These are phyloP conservation scores for Chionis minor DNA, from an alignment of 2,113 vertebrate species.

Conservation along the genomic window DNA sequence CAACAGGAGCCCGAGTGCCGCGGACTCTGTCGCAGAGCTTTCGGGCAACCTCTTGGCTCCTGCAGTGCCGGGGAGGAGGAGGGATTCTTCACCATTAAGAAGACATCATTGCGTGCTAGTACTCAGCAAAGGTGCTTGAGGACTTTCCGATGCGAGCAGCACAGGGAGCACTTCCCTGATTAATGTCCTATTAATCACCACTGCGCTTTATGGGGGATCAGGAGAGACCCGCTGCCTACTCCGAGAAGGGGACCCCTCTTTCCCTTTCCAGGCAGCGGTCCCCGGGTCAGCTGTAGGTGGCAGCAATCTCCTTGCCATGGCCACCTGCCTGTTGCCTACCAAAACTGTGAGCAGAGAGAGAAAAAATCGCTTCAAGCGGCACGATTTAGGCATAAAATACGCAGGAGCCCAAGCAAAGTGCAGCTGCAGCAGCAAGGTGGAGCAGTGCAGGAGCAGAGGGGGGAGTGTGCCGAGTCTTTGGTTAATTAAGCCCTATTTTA, in stretches of 20 bases:
- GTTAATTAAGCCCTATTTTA: background rate
- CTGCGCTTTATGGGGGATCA: background rate
- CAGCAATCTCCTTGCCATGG: background rate
- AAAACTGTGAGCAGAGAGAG: background rate
- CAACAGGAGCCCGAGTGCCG: background rate
- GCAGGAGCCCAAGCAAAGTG: background rate
- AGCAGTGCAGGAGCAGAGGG: fast-evolving
- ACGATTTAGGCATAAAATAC: background rate
- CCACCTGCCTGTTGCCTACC: background rate
- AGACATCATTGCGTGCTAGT: background rate
- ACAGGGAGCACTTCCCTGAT: background rate
- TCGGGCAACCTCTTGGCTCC: background rate
- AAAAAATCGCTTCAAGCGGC: fast-evolving
- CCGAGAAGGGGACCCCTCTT: background rate
- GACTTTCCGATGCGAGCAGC: fast-evolving
- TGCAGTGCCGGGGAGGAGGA: background rate
- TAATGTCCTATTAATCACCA: no score
- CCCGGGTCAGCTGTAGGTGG: background rate
- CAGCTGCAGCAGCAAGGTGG: background rate
- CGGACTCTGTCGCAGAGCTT: background rate
- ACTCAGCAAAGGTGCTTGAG: background rate
- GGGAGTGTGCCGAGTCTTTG: fast-evolving
- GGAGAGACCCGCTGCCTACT: background rate
- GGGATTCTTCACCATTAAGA: background rate
- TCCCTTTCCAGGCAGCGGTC: background rate